Conservation (phyloP, 92 coral and sea anemone species). For the Phenganax subtilis region DNA sequence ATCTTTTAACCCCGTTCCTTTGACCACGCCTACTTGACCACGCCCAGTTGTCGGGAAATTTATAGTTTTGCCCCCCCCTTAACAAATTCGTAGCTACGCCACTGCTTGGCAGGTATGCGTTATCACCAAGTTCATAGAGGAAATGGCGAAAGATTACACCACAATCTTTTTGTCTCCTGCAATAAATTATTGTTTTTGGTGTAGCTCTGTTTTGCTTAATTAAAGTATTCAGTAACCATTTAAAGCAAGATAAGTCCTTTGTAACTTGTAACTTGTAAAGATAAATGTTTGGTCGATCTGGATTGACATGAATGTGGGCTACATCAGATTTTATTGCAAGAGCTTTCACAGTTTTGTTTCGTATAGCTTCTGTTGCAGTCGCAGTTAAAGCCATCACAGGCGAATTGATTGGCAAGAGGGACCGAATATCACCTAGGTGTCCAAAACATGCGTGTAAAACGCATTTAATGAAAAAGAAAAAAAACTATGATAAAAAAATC, state of each 20-base stretch:
- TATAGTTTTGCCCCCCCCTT: too few species aligned
- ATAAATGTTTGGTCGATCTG: slow-evolving; percentile 35
- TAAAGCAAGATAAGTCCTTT: slow-evolving; percentile 10
- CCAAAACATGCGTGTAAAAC: too few species aligned
- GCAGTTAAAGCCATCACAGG: slow-evolving; percentile 54
- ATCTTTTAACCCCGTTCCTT: too few species aligned
- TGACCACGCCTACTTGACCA: too few species aligned
- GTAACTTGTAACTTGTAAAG: slow-evolving; percentile 32
- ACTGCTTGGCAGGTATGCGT: slow-evolving; percentile 45
- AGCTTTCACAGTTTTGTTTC: slow-evolving; percentile 15
- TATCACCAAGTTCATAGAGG: slow-evolving; percentile 41
- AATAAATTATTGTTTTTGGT: slow-evolving; percentile 43
- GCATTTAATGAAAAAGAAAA: too few species aligned
- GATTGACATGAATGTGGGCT: slow-evolving; percentile 21
- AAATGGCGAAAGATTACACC: slow-evolving; percentile 55
- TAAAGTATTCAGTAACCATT: slow-evolving; percentile 9
- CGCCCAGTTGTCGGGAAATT: too few species aligned
- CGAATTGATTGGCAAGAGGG: slow-evolving; percentile 34
- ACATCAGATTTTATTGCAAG: slow-evolving; percentile 39
- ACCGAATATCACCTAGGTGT: slow-evolving; percentile 44
- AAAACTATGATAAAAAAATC: too few species aligned
- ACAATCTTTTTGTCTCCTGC: slow-evolving; percentile 54
- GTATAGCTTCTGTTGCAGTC: slow-evolving; percentile 41
- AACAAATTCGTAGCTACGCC: too few species aligned
- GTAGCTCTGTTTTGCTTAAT: background rate